Percentiles rank a stretch among this genome's conserved stretches.
Evolutionary conservation across 1,140 invertebrate species (phyloP).

Genomic region (Vollenhovia emeryi): DNA sequence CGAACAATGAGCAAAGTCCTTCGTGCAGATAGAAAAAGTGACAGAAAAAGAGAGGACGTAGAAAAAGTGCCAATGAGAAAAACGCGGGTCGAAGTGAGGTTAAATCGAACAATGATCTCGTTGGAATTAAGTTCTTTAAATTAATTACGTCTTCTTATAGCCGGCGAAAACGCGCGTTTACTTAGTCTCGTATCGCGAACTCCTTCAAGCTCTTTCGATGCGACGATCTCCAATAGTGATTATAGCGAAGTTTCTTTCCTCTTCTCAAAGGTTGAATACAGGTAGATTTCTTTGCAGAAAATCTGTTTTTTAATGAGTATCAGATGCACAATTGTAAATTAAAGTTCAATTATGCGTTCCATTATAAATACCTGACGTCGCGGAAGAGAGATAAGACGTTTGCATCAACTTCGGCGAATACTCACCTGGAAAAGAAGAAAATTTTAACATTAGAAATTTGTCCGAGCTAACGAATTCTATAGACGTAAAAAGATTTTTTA

Average conservation of each 20-base stretch:
- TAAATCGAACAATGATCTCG: not conserved
- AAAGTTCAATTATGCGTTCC: conserved; percentile 6
- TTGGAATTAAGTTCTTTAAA: conserved; percentile 27
- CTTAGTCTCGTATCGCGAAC: not conserved
- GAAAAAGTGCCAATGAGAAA: not conserved
- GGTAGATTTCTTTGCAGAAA: not conserved
- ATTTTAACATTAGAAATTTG: conserved; percentile 10
- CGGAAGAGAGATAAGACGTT: conserved; percentile 7
- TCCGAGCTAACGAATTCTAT: not conserved
- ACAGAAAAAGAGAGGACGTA: not conserved
- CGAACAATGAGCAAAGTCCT: not conserved
- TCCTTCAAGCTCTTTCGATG: not conserved
- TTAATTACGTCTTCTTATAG: conserved; percentile 38
- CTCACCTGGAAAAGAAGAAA: conserved; percentile 63
- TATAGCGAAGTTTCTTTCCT: not conserved
- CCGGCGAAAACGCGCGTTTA: not conserved
- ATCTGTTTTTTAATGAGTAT: not conserved
- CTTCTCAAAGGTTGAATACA: not conserved
- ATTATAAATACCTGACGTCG: conserved; percentile 24
- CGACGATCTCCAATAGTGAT: not conserved
- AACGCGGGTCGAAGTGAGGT: not conserved
- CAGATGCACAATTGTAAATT: not conserved
- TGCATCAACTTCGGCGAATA: conserved; percentile 20
- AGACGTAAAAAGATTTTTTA: not conserved
- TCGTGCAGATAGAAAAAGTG: not conserved